These are phyloP conservation scores for Mesembrinibis cayennensis DNA, from an alignment of 2,113 vertebrate species.

Conservation along the genomic window DNA sequence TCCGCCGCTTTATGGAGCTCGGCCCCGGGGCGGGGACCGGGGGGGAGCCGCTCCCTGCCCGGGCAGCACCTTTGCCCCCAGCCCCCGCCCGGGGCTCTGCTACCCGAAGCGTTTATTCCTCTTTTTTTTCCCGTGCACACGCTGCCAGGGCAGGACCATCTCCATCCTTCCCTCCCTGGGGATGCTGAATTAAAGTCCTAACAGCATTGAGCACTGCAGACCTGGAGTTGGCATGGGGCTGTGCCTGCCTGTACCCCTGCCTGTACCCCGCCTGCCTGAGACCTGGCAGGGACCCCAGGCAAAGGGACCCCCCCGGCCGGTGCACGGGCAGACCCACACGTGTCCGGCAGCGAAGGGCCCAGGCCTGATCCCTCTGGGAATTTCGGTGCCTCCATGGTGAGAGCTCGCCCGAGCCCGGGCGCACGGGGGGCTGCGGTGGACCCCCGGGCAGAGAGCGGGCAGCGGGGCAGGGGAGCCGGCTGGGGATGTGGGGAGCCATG, in stretches of 20 bases:
- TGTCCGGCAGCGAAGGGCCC: background rate
- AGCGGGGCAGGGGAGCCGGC: background rate
- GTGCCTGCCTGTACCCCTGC: background rate
- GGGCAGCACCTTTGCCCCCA: background rate
- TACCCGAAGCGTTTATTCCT: background rate
- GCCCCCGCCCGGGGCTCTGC: background rate
- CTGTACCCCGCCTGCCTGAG: background rate
- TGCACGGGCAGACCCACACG: background rate
- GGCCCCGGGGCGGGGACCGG: background rate
- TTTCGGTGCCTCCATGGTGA: background rate
- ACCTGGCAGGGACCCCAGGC: background rate
- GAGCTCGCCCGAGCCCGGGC: background rate
- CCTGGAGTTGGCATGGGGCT: background rate
- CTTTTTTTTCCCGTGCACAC: background rate
- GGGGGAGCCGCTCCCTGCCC: background rate
- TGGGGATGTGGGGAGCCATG: background rate
- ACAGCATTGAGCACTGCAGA: too few species aligned
- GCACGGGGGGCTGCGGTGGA: fast-evolving
- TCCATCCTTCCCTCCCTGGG: background rate
- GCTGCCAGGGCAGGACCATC: background rate
- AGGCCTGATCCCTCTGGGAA: background rate
- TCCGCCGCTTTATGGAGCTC: background rate
- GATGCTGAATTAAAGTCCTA: background rate
- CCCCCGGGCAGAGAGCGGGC: background rate
- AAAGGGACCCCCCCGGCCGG: background rate